phyloP scores from a whole-genome alignment of 2,113 vertebrate species.

The Formicarius rufipectus region DNA sequence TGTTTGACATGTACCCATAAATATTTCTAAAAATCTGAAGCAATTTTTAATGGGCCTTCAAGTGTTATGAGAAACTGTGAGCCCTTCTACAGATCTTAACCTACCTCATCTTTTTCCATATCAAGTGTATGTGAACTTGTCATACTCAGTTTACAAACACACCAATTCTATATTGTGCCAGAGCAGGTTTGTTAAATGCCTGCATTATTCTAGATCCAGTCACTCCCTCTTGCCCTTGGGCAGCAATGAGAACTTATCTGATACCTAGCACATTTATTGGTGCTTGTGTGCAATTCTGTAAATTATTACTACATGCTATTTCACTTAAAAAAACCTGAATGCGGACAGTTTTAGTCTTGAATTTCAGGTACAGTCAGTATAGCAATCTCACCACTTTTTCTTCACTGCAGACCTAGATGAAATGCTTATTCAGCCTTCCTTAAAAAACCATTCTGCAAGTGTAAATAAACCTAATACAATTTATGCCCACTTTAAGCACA shows the following conservation, averaged over 20 bases:
- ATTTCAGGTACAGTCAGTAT: neutral
- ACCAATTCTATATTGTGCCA: neutral
- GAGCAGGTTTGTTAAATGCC: neutral
- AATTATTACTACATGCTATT: neutral
- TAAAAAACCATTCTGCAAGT: neutral
- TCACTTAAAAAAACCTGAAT: neutral
- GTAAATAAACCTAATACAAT: neutral
- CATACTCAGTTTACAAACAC: neutral
- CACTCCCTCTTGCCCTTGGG: neutral
- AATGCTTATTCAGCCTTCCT: neutral
- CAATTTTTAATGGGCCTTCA: neutral
- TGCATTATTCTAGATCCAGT: neutral
- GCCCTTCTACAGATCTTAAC: neutral
- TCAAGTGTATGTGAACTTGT: neutral
- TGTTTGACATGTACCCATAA: neutral
- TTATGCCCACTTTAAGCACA: neutral
- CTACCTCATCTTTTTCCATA: neutral
- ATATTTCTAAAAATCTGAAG: neutral
- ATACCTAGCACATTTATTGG: neutral
- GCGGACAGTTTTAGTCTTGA: neutral
- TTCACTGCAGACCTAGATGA: neutral
- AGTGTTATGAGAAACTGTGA: neutral
- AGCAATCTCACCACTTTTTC: neutral
- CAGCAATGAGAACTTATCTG: neutral
- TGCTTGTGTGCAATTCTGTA: neutral